These are phyloP conservation scores for Rhizomys pruinosus DNA, from an alignment of 2,113 vertebrate genomes.

Conservation along the genomic window DNA sequence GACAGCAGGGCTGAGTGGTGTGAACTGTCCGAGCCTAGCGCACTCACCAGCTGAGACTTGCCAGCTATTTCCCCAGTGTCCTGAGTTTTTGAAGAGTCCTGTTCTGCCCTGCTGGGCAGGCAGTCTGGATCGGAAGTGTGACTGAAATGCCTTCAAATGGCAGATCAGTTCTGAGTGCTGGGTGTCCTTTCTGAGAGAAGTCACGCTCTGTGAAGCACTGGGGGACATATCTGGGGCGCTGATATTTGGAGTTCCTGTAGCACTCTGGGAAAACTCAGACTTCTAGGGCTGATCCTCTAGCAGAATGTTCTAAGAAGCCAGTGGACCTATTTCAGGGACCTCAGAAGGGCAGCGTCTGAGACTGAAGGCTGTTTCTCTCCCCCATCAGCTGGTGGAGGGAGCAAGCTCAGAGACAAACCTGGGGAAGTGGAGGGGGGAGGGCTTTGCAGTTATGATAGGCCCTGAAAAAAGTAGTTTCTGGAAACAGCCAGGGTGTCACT, in stretches of 20 bases:
- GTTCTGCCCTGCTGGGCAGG: not conserved
- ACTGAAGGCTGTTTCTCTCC: not conserved
- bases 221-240: not conserved
- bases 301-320: not conserved
- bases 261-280: not conserved
- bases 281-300: no score
- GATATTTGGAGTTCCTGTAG: not conserved
- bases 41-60: not conserved
- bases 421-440: no score
- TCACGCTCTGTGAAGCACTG: not conserved
- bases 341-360: not conserved
- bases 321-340: not conserved
- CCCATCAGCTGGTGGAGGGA: not conserved
- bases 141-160: not conserved
- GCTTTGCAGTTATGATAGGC: not conserved
- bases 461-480: not conserved
- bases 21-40: not conserved
- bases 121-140: not conserved
- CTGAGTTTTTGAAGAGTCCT: not conserved
- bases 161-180: fast-evolving
- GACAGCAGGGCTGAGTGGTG: fast-evolving
- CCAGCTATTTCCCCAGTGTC: not conserved
- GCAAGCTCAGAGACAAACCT: not conserved
- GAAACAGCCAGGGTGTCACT: not conserved
- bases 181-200: not conserved